phyloP scores from a whole-genome alignment of 2,113 vertebrate genomes.

The Trochalopteron elliotii region DNA sequence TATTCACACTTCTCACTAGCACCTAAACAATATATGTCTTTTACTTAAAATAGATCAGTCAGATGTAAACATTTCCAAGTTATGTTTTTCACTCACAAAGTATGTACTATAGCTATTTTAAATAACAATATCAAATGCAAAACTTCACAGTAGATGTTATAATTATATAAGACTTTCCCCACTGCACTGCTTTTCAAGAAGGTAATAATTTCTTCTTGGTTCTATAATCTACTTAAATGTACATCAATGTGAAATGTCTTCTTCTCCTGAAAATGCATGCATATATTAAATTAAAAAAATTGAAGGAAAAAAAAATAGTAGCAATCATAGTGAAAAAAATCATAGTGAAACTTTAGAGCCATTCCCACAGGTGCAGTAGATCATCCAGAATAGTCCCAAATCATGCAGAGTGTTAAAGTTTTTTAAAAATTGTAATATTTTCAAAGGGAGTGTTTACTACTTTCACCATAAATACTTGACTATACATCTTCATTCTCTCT shows the following conservation, averaged over 20 bases:
- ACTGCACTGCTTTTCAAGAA: background rate
- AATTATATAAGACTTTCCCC: background rate
- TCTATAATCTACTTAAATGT: background rate
- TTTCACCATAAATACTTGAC: constrained; percentile 5
- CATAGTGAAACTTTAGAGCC: background rate
- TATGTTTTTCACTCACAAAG: constrained; percentile 26
- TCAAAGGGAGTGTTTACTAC: background rate
- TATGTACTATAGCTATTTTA: constrained; percentile 31
- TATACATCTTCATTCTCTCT: background rate
- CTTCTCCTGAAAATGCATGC: background rate
- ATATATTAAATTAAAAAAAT: background rate
- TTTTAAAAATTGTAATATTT: background rate
- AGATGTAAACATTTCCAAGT: constrained; percentile 39
- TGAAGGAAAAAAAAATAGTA: background rate
- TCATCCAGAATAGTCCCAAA: background rate
- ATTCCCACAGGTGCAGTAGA: background rate
- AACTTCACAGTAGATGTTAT: constrained; percentile 6
- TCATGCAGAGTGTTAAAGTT: background rate
- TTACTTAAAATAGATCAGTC: constrained; percentile 61
- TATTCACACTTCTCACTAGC: constrained; percentile 63
- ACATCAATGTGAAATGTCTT: background rate
- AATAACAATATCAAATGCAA: constrained; percentile 15
- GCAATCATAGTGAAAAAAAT: background rate
- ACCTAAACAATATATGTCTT: constrained; percentile 41
- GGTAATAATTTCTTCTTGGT: background rate